phyloP scores from a whole-genome alignment of 2,797 vertebrate genomes.

The Crenichthys baileyi region DNA sequence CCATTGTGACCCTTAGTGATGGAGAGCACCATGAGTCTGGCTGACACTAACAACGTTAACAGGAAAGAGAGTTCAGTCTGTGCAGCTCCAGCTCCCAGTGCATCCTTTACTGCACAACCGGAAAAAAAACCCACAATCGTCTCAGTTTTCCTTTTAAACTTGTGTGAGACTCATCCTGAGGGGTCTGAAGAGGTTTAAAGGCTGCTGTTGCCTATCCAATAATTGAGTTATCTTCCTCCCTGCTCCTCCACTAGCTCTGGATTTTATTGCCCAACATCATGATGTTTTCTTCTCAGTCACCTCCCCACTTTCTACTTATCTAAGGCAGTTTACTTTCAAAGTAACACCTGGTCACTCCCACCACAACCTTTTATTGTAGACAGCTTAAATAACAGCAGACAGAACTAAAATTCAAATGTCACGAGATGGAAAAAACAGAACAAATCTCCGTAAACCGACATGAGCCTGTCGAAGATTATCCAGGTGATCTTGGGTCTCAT shows the following conservation, averaged over 20 bases:
- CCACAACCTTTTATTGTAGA: conserved; percentile 5
- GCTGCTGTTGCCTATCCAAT: conserved; percentile 69
- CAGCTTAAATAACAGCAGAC: conserved; percentile 34
- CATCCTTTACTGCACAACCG: conserved; percentile 52
- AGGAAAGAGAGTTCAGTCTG: conserved; percentile 61
- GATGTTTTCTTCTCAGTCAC: conserved; percentile 56
- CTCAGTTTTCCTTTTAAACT: conserved; percentile 61
- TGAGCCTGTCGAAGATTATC: neutral
- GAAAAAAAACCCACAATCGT: conserved; percentile 54
- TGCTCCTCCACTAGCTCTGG: conserved; percentile 26
- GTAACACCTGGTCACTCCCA: conserved; percentile 50
- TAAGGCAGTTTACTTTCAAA: conserved; percentile 40
- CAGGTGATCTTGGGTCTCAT: neutral
- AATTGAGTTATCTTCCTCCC: conserved; percentile 45
- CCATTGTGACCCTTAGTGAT: conserved; percentile 79
- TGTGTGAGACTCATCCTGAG: conserved; percentile 57
- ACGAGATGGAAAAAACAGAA: neutral
- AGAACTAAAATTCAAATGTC: neutral
- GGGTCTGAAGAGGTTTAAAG: conserved; percentile 76
- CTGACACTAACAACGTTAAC: conserved; percentile 82
- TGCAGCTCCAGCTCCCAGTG: conserved; percentile 59
- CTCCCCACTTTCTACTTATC: conserved; percentile 62
- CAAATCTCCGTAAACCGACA: no score
- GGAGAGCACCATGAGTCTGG: conserved; percentile 70
- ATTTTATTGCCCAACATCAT: conserved; percentile 67